phyloP scores from a whole-genome alignment of 2,888 invertebrate genomes.

The Zaprionus lineosus region DNA sequence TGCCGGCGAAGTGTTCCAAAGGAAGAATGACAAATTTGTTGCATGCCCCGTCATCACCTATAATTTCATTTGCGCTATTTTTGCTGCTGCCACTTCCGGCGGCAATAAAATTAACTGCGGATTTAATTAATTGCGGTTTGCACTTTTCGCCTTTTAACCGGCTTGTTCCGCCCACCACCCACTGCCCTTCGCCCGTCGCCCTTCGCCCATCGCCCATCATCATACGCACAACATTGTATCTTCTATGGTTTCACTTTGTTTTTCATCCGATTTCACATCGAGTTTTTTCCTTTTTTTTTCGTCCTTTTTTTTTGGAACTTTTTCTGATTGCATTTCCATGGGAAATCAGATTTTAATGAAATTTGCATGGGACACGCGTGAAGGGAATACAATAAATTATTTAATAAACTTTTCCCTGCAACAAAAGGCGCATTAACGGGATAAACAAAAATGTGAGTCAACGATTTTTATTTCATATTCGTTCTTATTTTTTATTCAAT shows the following conservation, averaged over 20 bases:
- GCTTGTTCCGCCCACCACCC: conserved; percentile 3
- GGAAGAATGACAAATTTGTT: conserved; percentile 11
- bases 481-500: too few relatives aligned
- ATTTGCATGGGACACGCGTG: conserved; percentile 28
- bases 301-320: conserved; percentile 8
- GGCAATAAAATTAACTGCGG: conserved; percentile 57
- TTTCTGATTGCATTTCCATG: conserved; percentile 50
- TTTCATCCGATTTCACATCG: conserved; percentile 9
- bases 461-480: too few relatives aligned
- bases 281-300: conserved; percentile 2
- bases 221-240: conserved; percentile 20
- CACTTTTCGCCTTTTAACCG: conserved; percentile 49
- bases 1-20: too few relatives aligned
- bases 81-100: conserved; percentile 56
- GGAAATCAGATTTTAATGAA: conserved; percentile 56
- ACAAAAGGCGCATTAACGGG: conserved; percentile 7
- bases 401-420: conserved; percentile 29
- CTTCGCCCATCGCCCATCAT: too few relatives aligned
- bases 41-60: conserved; percentile 20
- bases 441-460: not conserved
- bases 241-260: conserved; percentile 19
- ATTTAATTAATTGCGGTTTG: conserved; percentile 63
- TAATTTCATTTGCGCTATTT: conserved; percentile 57
- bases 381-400: conserved; percentile 42
- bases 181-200: too few relatives aligned